Percentiles rank a stretch among this genome's conserved stretches.
phyloP scores from a whole-genome alignment of 2,888 invertebrate species.

The Drosophila helvetica region DNA sequence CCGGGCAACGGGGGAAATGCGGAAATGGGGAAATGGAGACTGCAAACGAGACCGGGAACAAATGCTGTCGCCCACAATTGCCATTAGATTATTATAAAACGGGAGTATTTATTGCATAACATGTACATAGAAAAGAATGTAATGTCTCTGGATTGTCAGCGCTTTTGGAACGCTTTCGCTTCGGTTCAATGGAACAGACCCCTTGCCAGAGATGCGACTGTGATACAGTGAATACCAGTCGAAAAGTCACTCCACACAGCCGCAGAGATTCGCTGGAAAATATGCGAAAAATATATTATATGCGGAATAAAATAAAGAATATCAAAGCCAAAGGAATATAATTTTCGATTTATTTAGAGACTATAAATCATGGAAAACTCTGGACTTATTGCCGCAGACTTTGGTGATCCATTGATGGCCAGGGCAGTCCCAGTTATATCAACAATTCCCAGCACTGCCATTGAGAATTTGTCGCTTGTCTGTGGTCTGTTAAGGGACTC shows the following conservation, averaged over 20 bases:
- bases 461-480: neutral
- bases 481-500: neutral
- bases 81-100: conserved; percentile 81
- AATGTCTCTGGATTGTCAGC: conserved; percentile 50
- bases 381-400: neutral
- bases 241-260: neutral
- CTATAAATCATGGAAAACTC: neutral
- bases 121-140: conserved; percentile 46
- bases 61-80: conserved; percentile 56
- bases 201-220: conserved; percentile 1
- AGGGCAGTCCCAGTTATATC: too few species aligned
- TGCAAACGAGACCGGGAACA: conserved; percentile 15
- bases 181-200: conserved; percentile 22
- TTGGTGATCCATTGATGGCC: neutral
- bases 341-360: too few species aligned
- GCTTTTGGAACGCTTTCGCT: conserved; percentile 32
- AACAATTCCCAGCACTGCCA: too few species aligned
- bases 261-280: too few species aligned
- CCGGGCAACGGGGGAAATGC: neutral
- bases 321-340: too few species aligned
- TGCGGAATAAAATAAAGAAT: too few species aligned
- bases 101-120: conserved; percentile 79
- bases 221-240: neutral
- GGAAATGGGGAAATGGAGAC: conserved; percentile 8
- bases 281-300: too few species aligned